Conservation (phyloP, 2,113 vertebrate species). For the Spheniscus mendiculus region DNA sequence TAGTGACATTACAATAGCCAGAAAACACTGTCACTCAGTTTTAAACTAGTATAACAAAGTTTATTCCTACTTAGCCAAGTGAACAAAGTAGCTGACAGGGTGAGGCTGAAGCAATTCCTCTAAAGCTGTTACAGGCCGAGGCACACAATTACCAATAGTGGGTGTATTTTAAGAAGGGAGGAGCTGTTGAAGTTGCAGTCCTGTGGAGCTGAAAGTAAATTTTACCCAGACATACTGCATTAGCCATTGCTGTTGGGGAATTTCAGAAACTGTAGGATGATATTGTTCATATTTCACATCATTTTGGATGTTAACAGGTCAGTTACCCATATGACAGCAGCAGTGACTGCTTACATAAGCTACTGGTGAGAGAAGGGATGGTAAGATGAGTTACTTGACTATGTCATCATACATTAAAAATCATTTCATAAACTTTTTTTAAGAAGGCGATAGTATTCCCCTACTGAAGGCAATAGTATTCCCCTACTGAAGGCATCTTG, state of each 20-base stretch:
- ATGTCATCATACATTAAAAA: neutral
- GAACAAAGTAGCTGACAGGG: neutral
- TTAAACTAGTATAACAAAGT: neutral
- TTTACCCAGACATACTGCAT: neutral
- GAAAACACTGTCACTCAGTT: neutral
- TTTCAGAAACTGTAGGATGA: fast-evolving
- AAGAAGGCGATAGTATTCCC: neutral
- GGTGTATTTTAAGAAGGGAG: neutral
- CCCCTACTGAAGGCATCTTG: neutral
- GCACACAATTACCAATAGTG: neutral
- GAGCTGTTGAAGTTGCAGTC: neutral
- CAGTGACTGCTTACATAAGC: neutral
- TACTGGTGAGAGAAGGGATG: neutral
- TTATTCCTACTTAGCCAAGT: neutral
- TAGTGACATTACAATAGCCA: neutral
- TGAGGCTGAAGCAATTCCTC: neutral
- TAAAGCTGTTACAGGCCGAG: neutral
- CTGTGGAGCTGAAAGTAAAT: neutral
- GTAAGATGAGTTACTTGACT: neutral
- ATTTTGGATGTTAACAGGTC: neutral
- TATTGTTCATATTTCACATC: fast-evolving
- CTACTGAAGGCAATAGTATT: neutral
- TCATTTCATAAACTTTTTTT: neutral
- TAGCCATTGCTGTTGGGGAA: neutral
- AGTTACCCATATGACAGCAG: neutral